Evolutionary conservation across 1,140 invertebrate genomes (phyloP), one percentile per base, ranked within the genome.

Genomic region (Diachasma alloeum): DNA sequence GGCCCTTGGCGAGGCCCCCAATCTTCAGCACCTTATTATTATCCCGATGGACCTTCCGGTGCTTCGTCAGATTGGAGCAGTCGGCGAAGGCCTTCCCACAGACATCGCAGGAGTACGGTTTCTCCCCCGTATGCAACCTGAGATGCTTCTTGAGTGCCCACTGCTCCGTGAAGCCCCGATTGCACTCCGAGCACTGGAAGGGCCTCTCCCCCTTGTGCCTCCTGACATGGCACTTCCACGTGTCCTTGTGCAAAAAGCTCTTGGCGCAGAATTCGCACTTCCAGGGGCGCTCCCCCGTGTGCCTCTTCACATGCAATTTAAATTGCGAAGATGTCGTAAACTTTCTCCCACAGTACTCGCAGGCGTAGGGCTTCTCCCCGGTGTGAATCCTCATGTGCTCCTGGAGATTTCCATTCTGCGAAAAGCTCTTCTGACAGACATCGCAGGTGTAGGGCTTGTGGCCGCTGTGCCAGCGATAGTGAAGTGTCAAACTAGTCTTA

Each of bases 71-170:
- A 87, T 93, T 94, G 10, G 92, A 93, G 78, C 91, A 92, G 82
- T 94, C 93, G 0, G 93, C 91, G 85, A 96, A 96, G 24, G 92
- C 91, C 87, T 95, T 95, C 1, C 91, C 90, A 84, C 95, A 96
- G n/a, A 93, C 83, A 15, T 92, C 90, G 85, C 95, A 96, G 59
- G 91, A 91, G 83, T 95, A 95, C 4, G 95, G 95, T 81, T 95
- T 95, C 84, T 96, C 95, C 44, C 93, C 93, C 24, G 93, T 93
- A 82, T 95, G 94, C 1, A 91, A 79, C 22, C 59, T 66, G 13
- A 19, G 17, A 17, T 95, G 94, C 83, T 94, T 93, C 75, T 92
- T 92, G 19, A 94, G 87, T 76, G 93, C 91, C 91, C 92, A 93
- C 68, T 93, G 91, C 80, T 94, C 93, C 0, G 91, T 91, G 84